Base-by-base conservation (phyloP, 2,888 invertebrate genomes). In the Andrena flavipes region DNA sequence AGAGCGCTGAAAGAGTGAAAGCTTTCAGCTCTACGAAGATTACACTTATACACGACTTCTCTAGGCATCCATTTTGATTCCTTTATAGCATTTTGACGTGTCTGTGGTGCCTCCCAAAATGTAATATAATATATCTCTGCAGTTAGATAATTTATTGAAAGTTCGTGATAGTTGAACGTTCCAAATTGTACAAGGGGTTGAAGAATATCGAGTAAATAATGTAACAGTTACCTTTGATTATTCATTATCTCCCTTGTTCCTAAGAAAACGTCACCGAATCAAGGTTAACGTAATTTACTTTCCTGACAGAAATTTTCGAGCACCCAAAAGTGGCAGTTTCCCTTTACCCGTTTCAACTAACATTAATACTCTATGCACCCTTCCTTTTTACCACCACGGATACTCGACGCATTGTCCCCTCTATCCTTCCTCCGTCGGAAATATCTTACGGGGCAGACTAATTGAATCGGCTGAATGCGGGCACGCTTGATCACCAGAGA, bases 281-380 rank as follows among this genome's bases (percentile, higher is more conserved):
- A 42, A 42, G 42, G 42, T 42, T 42, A 42, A 42, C 16, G 16
- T 42, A 16, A 42, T 5, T 42, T 1, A 16, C 42, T 42, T 42
- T 5, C 16, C 82, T 74, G 84, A 85, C 75, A 85, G 70, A 67
- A 75, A 76, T 82, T 60, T 77, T 69, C 69, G 65, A 80, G 69
- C 33, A 71, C 54, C 65, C 4, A 48, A 13, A 59, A 5, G 33
- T 72, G 26, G 13, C 2, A 3, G 13, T 42, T 42, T 42, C 42
- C 42, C 4, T 42, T 42, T 13, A 10, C 13, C 13, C 42, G 13
- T 42, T 13, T 42, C 42, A 13, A 42, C 42, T 42, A 13, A 10
- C 59, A 65, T 64, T 54, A 64, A 63, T 42, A 16, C 13, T 42
- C 42, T 13, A 13, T 42, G 13, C 42, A 16, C 13, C 4, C 4